Base-by-base conservation (phyloP, 2,797 vertebrate species). In the Acrocephalus scirpaceus region DNA sequence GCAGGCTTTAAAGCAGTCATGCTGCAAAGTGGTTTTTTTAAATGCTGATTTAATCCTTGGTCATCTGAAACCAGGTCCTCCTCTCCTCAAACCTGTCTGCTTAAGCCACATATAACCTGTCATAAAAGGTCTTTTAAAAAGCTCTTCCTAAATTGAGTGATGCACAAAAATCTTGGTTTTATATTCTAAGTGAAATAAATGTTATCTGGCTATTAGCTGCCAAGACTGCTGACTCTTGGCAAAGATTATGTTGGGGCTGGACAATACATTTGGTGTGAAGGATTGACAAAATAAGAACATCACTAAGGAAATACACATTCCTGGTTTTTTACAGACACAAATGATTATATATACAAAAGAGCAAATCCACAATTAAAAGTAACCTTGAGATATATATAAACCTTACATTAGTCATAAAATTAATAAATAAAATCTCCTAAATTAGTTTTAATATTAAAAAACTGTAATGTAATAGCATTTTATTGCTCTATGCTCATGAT, bases 391-490 rank as follows among this genome's bases (percentile, higher is more conserved):
- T 32, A 81, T 48, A n/a, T 22, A 23, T 36, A 81, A 93, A 84
- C 10, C 20, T 88, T 88, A 65, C 14, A 5, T 45, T 85, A 82
- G 19, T 57, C 7, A 61, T 69, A 67, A 88, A 77, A 69, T 56
- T 51, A 26, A 61, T 71, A 91, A 92, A 85, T 61, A 58, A 81
- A 85, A 89, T 44, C 4, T 64, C 45, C 18, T 90, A 70, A 74
- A 77, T 80, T 66, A 54, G 23, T 69, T 91, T 83, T 62, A 30
- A 51, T 89, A 77, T 65, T 77, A 57, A 92, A 76, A 78, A 61
- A 12, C 19, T 82, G 9, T 50, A 81, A 85, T 50, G 10, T 50
- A 50, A 65, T 23, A 78, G 7, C 8, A n/a, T 61, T 89, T 91
- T 73, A 64, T 73, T 85, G 30, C n/a, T 89, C 45, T 57, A 9